phyloP scores from a whole-genome alignment of 1,140 invertebrate genomes.

The Dendroctonus valens region DNA sequence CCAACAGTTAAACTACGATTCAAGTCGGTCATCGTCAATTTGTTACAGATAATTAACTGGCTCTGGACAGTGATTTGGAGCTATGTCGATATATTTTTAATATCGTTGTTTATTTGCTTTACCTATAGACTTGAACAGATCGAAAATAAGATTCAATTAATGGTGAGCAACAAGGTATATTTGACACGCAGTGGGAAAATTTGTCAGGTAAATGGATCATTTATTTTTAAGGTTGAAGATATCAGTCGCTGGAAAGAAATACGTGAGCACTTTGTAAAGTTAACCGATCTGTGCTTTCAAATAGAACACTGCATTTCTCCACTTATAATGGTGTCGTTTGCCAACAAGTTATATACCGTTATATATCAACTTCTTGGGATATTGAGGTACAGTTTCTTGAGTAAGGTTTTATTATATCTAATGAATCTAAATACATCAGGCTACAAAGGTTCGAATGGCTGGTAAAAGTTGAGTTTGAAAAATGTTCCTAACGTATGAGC shows the following conservation, averaged over 20 bases:
- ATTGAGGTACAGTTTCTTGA: constrained; percentile 6
- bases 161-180: constrained; percentile 13
- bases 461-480: too few species aligned
- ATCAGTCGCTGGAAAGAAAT: constrained; percentile 14
- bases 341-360: constrained; percentile 20
- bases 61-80: constrained; percentile 17
- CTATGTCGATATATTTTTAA: constrained; percentile 17
- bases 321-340: constrained; percentile 19
- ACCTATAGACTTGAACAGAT: constrained; percentile 15
- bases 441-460: too few species aligned
- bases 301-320: constrained; percentile 20
- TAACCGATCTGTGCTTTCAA: constrained; percentile 18
- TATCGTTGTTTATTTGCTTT: constrained; percentile 9
- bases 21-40: not conserved
- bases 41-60: constrained; percentile 23
- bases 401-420: too few species aligned
- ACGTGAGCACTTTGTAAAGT: constrained; percentile 16
- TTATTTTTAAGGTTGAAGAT: constrained; percentile 8
- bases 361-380: constrained; percentile 22
- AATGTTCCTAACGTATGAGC: too few species aligned
- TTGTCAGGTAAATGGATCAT: not conserved
- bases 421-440: too few species aligned
- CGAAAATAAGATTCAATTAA: constrained; percentile 3
- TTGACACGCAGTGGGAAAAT: not conserved
- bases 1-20: not conserved